A percentile compares a stretch with the other conserved stretches of the same genome.
Conservation (phyloP, 2,888 invertebrate genomes). For the Machimus rusticus region DNA sequence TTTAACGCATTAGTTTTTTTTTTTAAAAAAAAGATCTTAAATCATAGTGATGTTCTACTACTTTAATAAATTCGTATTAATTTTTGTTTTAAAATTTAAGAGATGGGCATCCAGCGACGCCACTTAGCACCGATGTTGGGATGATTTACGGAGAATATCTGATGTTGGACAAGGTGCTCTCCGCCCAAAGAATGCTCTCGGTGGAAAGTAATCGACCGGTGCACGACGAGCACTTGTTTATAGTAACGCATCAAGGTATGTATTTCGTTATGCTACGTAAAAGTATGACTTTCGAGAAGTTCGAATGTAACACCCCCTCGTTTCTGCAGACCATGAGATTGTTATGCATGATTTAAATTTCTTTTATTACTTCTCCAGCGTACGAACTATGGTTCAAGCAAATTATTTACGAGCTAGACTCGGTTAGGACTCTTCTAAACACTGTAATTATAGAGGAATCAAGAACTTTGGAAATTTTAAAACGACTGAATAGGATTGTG, state of each 20-base stretch:
- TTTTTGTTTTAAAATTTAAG: background rate
- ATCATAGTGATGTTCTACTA: background rate
- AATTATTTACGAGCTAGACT: slow-evolving; percentile 96
- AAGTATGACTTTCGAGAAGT: no score
- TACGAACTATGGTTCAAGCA: slow-evolving; percentile 99
- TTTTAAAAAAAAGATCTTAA: no score
- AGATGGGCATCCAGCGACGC: slow-evolving; percentile 50
- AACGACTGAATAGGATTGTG: slow-evolving; percentile 88
- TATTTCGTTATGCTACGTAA: background rate
- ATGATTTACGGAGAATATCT: slow-evolving; percentile 91
- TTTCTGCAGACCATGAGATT: background rate
- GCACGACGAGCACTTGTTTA: slow-evolving; percentile 97
- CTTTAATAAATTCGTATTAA: background rate
- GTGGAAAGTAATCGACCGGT: slow-evolving; percentile 76
- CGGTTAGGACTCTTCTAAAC: slow-evolving; percentile 82
- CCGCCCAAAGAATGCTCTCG: slow-evolving; percentile 83
- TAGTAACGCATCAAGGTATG: slow-evolving; percentile 96
- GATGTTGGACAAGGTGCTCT: slow-evolving; percentile 85
- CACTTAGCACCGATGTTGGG: slow-evolving; percentile 75
- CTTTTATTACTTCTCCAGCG: slow-evolving; percentile 67
- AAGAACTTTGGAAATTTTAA: slow-evolving; percentile 90
- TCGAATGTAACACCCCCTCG: no score
- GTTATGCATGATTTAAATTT: background rate
- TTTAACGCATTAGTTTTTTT: background rate
- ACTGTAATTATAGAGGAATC: slow-evolving; percentile 83